Evolutionary conservation across 2,888 invertebrate genomes (phyloP).

Genomic region (Leptinotarsa rubiginosa): DNA sequence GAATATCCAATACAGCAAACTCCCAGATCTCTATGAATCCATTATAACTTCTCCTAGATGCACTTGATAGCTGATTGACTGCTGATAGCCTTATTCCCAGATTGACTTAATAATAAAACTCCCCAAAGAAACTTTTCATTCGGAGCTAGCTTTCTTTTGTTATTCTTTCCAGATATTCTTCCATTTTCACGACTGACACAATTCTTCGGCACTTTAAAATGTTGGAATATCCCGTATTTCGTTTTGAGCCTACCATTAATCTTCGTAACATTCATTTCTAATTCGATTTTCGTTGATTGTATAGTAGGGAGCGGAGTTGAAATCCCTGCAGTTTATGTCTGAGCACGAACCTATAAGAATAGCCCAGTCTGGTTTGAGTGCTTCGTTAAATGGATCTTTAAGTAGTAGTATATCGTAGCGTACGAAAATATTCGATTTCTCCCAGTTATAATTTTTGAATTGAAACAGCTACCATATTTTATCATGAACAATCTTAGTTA

Average conservation of each 20-base stretch:
- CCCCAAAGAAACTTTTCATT: neutral
- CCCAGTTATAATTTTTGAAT: neutral
- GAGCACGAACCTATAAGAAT: conserved; percentile 61
- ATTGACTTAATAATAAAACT: neutral
- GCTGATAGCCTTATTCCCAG: neutral
- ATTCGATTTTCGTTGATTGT: conserved; percentile 54
- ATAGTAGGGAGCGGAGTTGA: conserved; percentile 46
- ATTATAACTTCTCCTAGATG: neutral
- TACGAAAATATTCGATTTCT: neutral
- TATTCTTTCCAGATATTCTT: neutral
- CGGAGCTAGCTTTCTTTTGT: neutral
- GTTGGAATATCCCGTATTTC: conserved; percentile 27
- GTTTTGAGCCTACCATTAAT: conserved; percentile 56
- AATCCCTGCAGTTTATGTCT: conserved; percentile 61
- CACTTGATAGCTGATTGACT: neutral
- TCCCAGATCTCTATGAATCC: neutral
- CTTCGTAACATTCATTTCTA: conserved; percentile 57
- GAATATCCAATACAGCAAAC: no score
- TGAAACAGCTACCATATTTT: neutral
- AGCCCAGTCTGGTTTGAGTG: conserved; percentile 44
- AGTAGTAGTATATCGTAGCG: conserved; percentile 24
- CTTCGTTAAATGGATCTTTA: conserved; percentile 41
- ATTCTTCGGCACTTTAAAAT: conserved; percentile 19
- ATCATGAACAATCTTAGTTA: no score
- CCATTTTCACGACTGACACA: conserved; percentile 6